Base-by-base conservation (phyloP, 2,113 vertebrate genomes). In the Notechis scutatus region DNA sequence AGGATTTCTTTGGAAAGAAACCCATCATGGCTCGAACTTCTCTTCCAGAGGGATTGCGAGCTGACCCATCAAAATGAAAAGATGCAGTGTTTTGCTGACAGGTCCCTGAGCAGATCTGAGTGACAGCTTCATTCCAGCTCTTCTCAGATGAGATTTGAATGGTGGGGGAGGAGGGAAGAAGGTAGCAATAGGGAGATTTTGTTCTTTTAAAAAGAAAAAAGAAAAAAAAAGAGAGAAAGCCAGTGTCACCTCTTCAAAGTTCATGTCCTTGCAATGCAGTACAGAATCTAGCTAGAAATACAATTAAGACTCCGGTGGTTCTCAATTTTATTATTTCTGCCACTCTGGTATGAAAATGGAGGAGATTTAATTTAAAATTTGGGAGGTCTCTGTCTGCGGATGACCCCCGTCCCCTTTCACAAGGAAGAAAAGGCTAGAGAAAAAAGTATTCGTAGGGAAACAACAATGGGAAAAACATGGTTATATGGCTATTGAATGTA, bases 11-110 rank as follows among this genome's bases (percentile, higher is more conserved):
- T 96, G 95, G 97, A 97, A 98, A 98, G 97, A 97, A 97, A 95
- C 94, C 14, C 97, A 96, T 95, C 86, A 97, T 96, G 96, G 97
- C 97, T 96, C 91, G 95, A 97, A 96, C 97, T 97, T 96, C 97
- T 97, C 97, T 98, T 98, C 98, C 97, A 98, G 97, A 97, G 98
- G 97, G 97, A 97, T 97, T 97, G 97, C 96, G 92, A 97, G 96
- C 97, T 98, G 98, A 98, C 98, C 98, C 97, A 97, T 98, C 98
- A 97, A 98, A 98, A 98, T 98, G 97, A 98, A 98, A 98, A 98
- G 98, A 96, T 97, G 98, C 98, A 97, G 95, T 98, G 98, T 97
- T 97, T 97, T 97, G 96, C 96, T 98, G 98, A 98, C 98, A 98
- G 98, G 97, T 98, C 98, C 97, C 97, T 96, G 97, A 97, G 98